A percentile compares a stretch with the other conserved stretches of the same genome.
phyloP scores from a whole-genome alignment of 2,888 invertebrate species.

The Melanophora roralis region DNA sequence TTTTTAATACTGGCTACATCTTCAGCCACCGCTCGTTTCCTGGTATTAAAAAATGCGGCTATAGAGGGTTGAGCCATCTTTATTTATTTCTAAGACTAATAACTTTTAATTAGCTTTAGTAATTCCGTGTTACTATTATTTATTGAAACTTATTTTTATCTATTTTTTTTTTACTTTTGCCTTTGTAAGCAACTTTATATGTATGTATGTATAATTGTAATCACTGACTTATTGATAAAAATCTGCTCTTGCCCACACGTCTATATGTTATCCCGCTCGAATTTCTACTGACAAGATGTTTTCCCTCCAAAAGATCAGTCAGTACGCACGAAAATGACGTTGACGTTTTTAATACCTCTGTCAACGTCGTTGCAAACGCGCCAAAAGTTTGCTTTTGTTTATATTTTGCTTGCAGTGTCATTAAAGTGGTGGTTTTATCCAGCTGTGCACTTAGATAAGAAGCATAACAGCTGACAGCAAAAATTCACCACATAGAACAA shows the following conservation, averaged over 20 bases:
- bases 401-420: conserved; percentile 42
- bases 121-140: not conserved
- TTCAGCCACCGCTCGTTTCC: conserved; percentile 86
- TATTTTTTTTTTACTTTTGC: no score
- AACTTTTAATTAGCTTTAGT: not conserved
- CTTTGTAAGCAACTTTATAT: not conserved
- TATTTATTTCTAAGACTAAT: conserved; percentile 40
- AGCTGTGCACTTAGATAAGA: conserved; percentile 19
- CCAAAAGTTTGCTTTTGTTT: conserved; percentile 58
- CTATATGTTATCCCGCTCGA: conserved; percentile 70
- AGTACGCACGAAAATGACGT: conserved; percentile 48
- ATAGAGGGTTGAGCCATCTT: conserved; percentile 87
- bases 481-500: not conserved
- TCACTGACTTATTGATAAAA: not conserved
- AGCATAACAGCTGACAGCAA: not conserved
- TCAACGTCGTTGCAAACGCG: conserved; percentile 60
- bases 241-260: conserved; percentile 63
- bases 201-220: conserved; percentile 3
- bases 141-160: not conserved
- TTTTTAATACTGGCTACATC: conserved; percentile 80
- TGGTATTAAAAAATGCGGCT: conserved; percentile 85
- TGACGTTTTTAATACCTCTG: conserved; percentile 52
- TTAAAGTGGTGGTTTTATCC: not conserved
- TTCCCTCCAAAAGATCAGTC: conserved; percentile 74
- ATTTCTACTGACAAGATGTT: conserved; percentile 71